Conservation (phyloP, 2,888 invertebrate genomes). For the Sarcophaga caerulescens region DNA sequence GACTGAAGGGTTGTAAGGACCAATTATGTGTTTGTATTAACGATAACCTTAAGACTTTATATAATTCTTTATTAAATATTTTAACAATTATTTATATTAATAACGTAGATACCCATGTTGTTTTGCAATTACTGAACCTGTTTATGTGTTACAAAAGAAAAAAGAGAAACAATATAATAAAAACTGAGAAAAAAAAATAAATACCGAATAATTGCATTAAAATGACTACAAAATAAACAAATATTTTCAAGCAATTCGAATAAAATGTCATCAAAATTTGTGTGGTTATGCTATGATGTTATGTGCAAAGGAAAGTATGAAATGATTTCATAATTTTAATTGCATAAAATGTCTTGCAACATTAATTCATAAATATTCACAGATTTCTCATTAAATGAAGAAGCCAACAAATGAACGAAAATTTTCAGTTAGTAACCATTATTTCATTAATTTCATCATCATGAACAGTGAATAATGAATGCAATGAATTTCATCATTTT, state of each 20-base stretch:
- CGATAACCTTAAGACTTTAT: too few species aligned
- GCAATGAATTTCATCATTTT: too few species aligned
- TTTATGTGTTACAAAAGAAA: too few species aligned
- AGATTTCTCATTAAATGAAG: not conserved
- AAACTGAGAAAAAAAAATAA: not conserved
- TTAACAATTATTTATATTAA: too few species aligned
- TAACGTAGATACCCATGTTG: too few species aligned
- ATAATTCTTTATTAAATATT: too few species aligned
- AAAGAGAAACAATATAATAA: too few species aligned
- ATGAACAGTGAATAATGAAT: too few species aligned
- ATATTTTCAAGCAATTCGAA: not conserved
- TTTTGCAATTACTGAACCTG: too few species aligned
- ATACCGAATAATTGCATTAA: not conserved
- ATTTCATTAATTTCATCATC: too few species aligned
- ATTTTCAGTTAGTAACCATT: not conserved
- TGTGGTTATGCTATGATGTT: not conserved
- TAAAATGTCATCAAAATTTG: not conserved
- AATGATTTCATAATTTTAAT: constrained; percentile 13
- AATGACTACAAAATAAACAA: not conserved
- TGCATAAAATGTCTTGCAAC: constrained; percentile 9
- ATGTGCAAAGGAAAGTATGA: not conserved
- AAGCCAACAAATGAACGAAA: not conserved
- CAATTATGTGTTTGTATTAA: too few species aligned
- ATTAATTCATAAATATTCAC: not conserved
- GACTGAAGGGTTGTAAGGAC: too few species aligned